Percentiles rank a stretch among this genome's conserved stretches.
Conservation (phyloP, 2,113 vertebrate species). For the Colossoma macropomum region DNA sequence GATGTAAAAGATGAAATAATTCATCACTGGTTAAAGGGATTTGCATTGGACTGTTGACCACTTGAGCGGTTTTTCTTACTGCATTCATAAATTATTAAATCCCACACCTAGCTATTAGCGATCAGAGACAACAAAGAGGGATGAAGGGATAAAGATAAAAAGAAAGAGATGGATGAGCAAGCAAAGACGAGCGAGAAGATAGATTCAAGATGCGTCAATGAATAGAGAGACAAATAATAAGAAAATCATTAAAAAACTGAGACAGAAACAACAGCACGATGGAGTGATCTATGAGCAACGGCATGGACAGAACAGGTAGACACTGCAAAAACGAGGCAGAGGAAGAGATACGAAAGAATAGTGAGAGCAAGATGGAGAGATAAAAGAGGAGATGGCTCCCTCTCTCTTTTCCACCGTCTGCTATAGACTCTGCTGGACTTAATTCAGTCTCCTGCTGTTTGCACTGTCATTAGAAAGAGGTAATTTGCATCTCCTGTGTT, state of each 20-base stretch:
- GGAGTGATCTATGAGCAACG: slow-evolving; percentile 71
- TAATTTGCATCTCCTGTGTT: slow-evolving; percentile 70
- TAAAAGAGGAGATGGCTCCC: slow-evolving; percentile 57
- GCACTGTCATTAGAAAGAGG: slow-evolving; percentile 67
- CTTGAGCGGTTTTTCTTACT: slow-evolving; percentile 65
- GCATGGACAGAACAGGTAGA: slow-evolving; percentile 68
- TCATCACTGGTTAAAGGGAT: slow-evolving; percentile 74
- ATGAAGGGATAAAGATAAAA: slow-evolving; percentile 10
- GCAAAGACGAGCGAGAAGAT: background rate
- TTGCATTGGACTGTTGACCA: slow-evolving; percentile 62
- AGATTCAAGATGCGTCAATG: slow-evolving; percentile 61
- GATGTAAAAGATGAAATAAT: slow-evolving; percentile 68
- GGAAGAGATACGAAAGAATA: slow-evolving; percentile 73
- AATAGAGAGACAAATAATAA: slow-evolving; percentile 72
- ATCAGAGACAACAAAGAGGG: slow-evolving; percentile 48
- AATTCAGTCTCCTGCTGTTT: slow-evolving; percentile 76
- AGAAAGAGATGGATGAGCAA: slow-evolving; percentile 61
- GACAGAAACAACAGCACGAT: slow-evolving; percentile 48
- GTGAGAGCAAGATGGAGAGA: slow-evolving; percentile 74
- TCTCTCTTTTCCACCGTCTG: slow-evolving; percentile 5
- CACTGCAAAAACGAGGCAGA: slow-evolving; percentile 72
- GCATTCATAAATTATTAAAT: slow-evolving; percentile 76
- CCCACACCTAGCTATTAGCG: slow-evolving; percentile 67
- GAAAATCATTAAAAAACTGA: slow-evolving; percentile 19
- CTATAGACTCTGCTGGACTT: slow-evolving; percentile 55